These are phyloP conservation scores for Serilophus lunatus DNA, from an alignment of 2,113 vertebrate species.

Conservation along the genomic window DNA sequence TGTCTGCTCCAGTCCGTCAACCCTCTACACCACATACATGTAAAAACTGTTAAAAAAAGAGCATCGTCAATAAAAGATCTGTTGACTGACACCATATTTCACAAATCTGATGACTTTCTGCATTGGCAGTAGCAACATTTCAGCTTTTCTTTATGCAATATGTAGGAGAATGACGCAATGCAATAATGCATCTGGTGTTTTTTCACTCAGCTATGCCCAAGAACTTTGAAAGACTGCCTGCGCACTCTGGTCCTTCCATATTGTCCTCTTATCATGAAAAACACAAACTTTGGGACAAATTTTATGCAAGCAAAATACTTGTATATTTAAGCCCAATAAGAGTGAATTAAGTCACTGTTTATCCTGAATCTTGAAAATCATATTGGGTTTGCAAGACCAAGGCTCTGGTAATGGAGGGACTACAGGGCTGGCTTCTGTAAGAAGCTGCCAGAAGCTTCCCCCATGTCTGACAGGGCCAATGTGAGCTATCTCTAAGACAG, in stretches of 20 bases:
- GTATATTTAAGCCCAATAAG: background rate
- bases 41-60: constrained; percentile 61
- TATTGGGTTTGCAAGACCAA: background rate
- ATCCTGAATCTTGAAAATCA: background rate
- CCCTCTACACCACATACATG: background rate
- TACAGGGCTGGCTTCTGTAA: background rate
- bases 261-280: background rate
- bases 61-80: constrained; percentile 7
- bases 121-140: constrained; percentile 41
- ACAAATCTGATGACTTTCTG: constrained; percentile 45
- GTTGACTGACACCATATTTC: constrained; percentile 59
- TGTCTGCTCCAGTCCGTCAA: constrained; percentile 36
- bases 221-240: background rate
- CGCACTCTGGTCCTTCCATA: background rate
- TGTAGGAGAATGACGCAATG: background rate
- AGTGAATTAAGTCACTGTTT: background rate
- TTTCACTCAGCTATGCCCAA: background rate
- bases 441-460: background rate
- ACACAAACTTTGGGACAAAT: background rate
- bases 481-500: background rate
- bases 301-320: background rate
- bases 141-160: constrained; percentile 34
- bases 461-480: background rate
- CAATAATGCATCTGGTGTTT: constrained; percentile 3
- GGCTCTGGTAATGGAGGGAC: background rate